These are phyloP conservation scores for Labia minor DNA, from an alignment of 2,888 invertebrate genomes.

Conservation along the genomic window DNA sequence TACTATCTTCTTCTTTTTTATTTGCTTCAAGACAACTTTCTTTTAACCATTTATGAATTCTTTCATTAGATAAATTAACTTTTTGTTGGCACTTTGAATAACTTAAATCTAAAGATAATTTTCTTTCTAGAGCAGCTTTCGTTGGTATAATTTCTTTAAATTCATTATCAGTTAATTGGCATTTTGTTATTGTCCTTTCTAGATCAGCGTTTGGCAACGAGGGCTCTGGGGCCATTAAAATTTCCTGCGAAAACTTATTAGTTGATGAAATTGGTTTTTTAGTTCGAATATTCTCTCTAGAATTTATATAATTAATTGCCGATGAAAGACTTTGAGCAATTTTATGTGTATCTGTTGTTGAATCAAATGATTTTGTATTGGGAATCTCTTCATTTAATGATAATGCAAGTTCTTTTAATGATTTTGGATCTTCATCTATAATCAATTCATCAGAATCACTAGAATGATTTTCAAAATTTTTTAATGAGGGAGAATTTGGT, in stretches of 20 bases:
- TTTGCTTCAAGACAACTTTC: conserved; percentile 39
- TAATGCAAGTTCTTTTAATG: conserved; percentile 23
- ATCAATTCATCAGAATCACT: conserved; percentile 22
- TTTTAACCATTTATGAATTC: conserved; percentile 55
- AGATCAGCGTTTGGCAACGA: not conserved
- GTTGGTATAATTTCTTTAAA: not conserved
- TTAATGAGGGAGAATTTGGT: too few species aligned
- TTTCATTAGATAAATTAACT: conserved; percentile 58
- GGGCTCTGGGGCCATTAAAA: not conserved
- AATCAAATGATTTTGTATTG: conserved; percentile 19
- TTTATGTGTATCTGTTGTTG: conserved; percentile 18
- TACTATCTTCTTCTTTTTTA: conserved; percentile 3
- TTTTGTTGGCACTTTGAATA: conserved; percentile 44
- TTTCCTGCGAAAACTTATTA: not conserved
- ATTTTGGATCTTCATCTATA: conserved; percentile 23
- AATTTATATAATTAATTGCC: not conserved
- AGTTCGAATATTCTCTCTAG: not conserved
- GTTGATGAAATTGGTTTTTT: not conserved
- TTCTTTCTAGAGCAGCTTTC: not conserved
- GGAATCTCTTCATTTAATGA: conserved; percentile 23
- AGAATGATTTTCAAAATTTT: not conserved
- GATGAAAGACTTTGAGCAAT: conserved; percentile 13
- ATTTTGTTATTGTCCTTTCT: conserved; percentile 4
- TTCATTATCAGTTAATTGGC: not conserved
- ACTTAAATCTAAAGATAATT: conserved; percentile 27